phyloP scores from a whole-genome alignment of 2,113 vertebrate species.

The Oreotrochilus melanogaster region DNA sequence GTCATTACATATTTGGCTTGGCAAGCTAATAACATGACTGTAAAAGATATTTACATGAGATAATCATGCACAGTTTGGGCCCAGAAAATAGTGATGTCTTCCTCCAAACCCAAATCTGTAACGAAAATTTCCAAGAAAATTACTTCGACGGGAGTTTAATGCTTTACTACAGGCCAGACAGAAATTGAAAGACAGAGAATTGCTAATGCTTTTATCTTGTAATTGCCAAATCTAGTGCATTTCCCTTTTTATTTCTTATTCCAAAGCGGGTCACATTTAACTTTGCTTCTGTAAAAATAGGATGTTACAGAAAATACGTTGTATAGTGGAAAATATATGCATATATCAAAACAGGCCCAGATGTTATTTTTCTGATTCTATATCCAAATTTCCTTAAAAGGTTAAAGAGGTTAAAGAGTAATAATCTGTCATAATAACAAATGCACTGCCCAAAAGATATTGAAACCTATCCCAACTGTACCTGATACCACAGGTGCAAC shows the following conservation, averaged over 20 bases:
- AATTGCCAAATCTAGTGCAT: not conserved
- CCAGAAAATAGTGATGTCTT: not conserved
- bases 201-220: not conserved
- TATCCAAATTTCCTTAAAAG: not conserved
- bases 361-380: not conserved
- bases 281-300: slow-evolving; percentile 1
- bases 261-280: not conserved
- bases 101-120: not conserved
- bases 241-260: slow-evolving; percentile 10
- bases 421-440: not conserved
- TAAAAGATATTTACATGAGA: not conserved
- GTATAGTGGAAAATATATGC: not conserved
- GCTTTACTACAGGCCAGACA: not conserved
- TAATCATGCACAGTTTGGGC: not conserved
- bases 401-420: not conserved
- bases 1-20: not conserved
- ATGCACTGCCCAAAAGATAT: not conserved
- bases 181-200: not conserved
- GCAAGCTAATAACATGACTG: not conserved
- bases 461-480: not conserved
- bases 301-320: not conserved
- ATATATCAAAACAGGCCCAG: not conserved
- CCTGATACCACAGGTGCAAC: not conserved
- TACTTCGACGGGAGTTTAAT: not conserved
- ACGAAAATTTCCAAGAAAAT: slow-evolving; percentile 29